Base-by-base conservation (phyloP, 2,888 invertebrate genomes). In the Entomobrya proxima region DNA sequence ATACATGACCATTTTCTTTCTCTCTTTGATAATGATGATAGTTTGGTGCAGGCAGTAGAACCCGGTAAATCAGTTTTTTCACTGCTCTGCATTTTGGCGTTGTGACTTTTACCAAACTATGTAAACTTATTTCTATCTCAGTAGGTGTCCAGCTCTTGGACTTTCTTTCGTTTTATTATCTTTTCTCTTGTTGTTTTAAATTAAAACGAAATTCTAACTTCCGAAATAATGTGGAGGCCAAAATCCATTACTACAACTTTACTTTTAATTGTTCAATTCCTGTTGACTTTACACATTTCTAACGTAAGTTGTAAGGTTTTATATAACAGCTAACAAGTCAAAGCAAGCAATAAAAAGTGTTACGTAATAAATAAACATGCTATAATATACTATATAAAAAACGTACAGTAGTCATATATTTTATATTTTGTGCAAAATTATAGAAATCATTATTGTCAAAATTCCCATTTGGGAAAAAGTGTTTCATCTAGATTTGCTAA, bases 131-230 rank as follows among this genome's bases (percentile, higher is more conserved):
- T 69, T 69, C 30, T n/a, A 7, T 24, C 81, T 40, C 81, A 74
- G 81, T 81, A 61, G 81, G 81, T 58, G 81, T 81, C 74, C 81
- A 74, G 72, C 40, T 11, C 18, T 80, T 80, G 69, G 40, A 47
- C 35, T 79, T 50, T 37, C 50, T 64, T 21, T 27, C 30, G 37
- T 32, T 47, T 27, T 40, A 61, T 32, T 58, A 24, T 55, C 44
- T 27, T 30, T 13, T 27, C 55, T 75, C 47, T 78, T 61, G 27
- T 47, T 64, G 32, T 79, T 69, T 74, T 74, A 30, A 50, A 32
- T 21, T 50, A 32, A 52, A 44, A 21, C 24, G 21, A 52, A 35
- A 35, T 67, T 52, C 44, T 27, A 30, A n/a, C 37, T 30, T 24
- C 15, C 67, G 18, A 13, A 21, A 82, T 18, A n/a, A 83, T 83